Evolutionary conservation across 1,140 invertebrate species (phyloP).

Genomic region (Sycophila sp.): DNA sequence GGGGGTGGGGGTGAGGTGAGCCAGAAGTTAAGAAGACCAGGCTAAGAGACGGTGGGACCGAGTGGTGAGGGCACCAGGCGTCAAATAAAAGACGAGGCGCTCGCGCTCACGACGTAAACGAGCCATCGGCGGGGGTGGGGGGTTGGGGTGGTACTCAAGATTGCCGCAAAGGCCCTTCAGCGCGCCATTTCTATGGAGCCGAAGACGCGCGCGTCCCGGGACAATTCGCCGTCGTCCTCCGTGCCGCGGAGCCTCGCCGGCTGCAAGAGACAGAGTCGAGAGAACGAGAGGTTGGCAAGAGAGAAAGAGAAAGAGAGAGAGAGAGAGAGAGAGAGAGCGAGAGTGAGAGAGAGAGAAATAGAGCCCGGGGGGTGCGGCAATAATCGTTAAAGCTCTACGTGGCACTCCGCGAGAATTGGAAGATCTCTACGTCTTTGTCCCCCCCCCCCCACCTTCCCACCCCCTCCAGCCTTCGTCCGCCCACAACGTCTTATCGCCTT

Average conservation of each 20-base stretch:
- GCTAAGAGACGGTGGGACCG: not conserved
- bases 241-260: not conserved
- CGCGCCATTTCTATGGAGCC: conserved; percentile 7
- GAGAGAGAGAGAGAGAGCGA: too few species aligned
- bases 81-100: not conserved
- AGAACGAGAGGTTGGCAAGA: too few species aligned
- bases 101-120: conserved; percentile 22
- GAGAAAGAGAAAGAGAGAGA: not conserved
- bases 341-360: not conserved
- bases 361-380: conserved; percentile 13
- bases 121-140: not conserved
- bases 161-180: conserved; percentile 12
- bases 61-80: not conserved
- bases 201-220: conserved; percentile 19
- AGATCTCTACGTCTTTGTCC: conserved; percentile 22
- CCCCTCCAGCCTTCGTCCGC: not conserved
- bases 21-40: not conserved
- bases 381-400: conserved; percentile 41
- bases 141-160: not conserved
- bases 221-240: conserved; percentile 27
- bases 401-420: conserved; percentile 36
- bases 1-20: not conserved
- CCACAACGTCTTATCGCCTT: not conserved
- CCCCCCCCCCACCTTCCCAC: not conserved
- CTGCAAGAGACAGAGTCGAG: conserved; percentile 12